phyloP scores from a whole-genome alignment of 2,888 invertebrate species.

The Notodonta ziczac region DNA sequence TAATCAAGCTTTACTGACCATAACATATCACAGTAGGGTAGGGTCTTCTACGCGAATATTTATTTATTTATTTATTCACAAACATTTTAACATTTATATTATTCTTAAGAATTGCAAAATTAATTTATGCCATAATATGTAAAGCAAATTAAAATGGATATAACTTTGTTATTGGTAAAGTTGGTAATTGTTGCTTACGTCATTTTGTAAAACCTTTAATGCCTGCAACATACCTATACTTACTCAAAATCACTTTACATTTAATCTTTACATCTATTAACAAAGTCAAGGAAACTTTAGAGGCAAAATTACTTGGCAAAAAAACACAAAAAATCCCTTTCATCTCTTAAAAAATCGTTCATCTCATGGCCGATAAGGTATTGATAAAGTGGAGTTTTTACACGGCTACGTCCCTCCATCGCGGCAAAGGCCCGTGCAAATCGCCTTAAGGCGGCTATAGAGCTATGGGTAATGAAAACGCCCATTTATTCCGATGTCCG shows the following conservation, averaged over 20 bases:
- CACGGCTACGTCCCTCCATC: conserved; percentile 13
- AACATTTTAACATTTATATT: too few species aligned
- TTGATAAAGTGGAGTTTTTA: conserved; percentile 22
- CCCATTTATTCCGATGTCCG: conserved; percentile 44
- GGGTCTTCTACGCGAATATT: too few species aligned
- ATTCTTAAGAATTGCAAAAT: too few species aligned
- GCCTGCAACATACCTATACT: neutral
- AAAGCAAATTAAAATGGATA: too few species aligned
- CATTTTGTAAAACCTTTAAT: too few species aligned
- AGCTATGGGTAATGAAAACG: conserved; percentile 44
- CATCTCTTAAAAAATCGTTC: conserved; percentile 7
- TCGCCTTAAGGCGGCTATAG: conserved; percentile 22
- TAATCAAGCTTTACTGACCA: too few species aligned
- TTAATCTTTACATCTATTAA: neutral
- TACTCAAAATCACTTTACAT: neutral
- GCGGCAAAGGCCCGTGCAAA: conserved; percentile 27
- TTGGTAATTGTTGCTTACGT: too few species aligned
- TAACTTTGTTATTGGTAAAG: too few species aligned
- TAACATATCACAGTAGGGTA: too few species aligned
- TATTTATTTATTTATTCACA: too few species aligned
- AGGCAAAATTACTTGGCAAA: conserved; percentile 8
- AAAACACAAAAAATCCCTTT: conserved; percentile 6
- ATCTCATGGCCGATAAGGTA: conserved; percentile 6
- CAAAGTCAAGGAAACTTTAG: neutral
- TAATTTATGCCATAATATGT: too few species aligned